Evolutionary conservation across 2,888 invertebrate genomes (phyloP).

Genomic region (Oscheius sp.): DNA sequence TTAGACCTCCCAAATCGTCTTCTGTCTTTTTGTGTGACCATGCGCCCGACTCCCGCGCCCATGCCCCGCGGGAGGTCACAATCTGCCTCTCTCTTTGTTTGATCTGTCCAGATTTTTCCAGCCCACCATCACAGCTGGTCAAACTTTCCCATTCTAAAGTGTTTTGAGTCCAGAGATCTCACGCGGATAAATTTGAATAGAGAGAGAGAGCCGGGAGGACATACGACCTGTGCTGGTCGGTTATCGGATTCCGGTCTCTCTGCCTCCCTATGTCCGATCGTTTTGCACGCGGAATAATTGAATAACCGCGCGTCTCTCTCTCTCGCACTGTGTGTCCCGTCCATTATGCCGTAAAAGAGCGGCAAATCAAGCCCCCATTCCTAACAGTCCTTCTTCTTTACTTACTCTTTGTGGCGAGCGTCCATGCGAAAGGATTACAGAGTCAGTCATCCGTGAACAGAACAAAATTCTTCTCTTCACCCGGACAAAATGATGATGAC

Average conservation of each 20-base stretch:
- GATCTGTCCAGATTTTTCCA: slow-evolving; percentile 26
- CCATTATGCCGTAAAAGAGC: slow-evolving; percentile 34
- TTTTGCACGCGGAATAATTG: slow-evolving; percentile 38
- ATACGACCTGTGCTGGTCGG: not conserved
- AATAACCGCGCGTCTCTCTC: slow-evolving; percentile 32
- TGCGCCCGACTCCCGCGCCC: slow-evolving; percentile 16
- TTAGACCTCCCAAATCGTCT: not conserved
- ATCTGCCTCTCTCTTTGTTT: slow-evolving; percentile 18
- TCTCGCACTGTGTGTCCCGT: slow-evolving; percentile 3
- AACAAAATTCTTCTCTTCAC: too few relatives aligned
- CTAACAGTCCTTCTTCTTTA: not conserved
- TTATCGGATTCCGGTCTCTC: slow-evolving; percentile 34
- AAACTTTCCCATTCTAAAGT: not conserved
- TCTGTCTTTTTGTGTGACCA: slow-evolving; percentile 22
- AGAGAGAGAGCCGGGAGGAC: not conserved
- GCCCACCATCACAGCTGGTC: not conserved
- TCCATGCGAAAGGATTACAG: too few relatives aligned
- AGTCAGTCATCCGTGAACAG: too few relatives aligned
- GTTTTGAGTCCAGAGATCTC: not conserved
- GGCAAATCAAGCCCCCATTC: slow-evolving; percentile 9
- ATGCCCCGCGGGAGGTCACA: slow-evolving; percentile 25
- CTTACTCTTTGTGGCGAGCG: too few relatives aligned
- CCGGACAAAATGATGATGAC: too few relatives aligned
- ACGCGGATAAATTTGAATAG: not conserved
- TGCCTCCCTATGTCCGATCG: slow-evolving; percentile 21